A percentile compares a stretch with the other conserved stretches of the same genome.
Conservation (phyloP, 2,113 vertebrate genomes). For the Barbus barbus region DNA sequence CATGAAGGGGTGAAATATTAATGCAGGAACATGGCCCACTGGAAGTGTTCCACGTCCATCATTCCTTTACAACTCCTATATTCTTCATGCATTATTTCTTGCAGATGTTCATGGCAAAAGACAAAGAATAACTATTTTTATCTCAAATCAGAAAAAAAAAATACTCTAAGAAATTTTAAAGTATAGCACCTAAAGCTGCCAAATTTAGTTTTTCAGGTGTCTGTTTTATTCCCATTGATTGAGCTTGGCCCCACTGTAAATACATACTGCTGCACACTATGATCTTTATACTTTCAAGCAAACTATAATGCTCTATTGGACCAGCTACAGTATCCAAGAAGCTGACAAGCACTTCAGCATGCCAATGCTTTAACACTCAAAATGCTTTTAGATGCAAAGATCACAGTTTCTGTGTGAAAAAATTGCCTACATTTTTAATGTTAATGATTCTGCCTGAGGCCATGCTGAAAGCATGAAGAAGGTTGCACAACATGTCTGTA, state of each 20-base stretch:
- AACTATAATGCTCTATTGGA: neutral
- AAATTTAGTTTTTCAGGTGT: neutral
- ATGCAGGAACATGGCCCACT: neutral
- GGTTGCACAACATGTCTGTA: neutral
- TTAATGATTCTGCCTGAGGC: slow-evolving; percentile 22
- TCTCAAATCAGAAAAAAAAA: neutral
- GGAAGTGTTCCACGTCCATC: neutral
- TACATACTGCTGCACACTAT: neutral
- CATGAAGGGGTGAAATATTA: neutral
- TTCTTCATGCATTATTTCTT: neutral
- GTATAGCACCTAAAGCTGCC: neutral
- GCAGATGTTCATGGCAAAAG: neutral
- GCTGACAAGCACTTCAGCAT: neutral
- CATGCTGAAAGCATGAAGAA: neutral
- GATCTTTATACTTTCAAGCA: neutral
- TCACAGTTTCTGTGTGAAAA: slow-evolving; percentile 26
- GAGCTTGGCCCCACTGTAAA: neutral
- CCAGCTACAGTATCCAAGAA: too few relatives aligned
- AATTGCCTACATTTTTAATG: slow-evolving; percentile 1
- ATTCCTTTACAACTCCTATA: neutral
- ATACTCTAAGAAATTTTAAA: neutral
- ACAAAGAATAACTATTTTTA: neutral
- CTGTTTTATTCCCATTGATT: neutral
- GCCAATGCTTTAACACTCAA: neutral
- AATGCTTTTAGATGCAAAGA: slow-evolving; percentile 22